Conservation (phyloP, 2,888 invertebrate species). For the Trichacis sp. region DNA sequence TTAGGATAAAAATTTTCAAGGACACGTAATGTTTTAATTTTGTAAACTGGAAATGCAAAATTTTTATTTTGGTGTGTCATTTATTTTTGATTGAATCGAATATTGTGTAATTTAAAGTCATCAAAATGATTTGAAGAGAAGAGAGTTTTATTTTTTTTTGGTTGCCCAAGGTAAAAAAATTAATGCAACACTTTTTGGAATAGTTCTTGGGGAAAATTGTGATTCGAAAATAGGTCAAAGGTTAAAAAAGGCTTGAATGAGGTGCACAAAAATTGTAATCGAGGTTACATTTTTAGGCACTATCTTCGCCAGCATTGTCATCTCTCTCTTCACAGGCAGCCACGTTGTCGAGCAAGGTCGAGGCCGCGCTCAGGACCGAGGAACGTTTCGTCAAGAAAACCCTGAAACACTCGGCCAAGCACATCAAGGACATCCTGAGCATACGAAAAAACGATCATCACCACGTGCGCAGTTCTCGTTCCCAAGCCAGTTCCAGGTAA, state of each 20-base stretch:
- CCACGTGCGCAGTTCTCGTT: constrained; percentile 47
- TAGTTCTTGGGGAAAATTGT: background rate
- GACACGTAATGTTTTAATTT: too few species aligned
- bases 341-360: constrained; percentile 68
- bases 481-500: constrained; percentile 35
- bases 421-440: constrained; percentile 60
- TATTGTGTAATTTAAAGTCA: too few species aligned
- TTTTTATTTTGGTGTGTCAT: too few species aligned
- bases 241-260: background rate
- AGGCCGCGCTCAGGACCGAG: constrained; percentile 71
- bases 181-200: too few species aligned
- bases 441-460: constrained; percentile 56
- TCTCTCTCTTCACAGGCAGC: constrained; percentile 65
- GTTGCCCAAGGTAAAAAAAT: too few species aligned
- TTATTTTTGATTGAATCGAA: too few species aligned
- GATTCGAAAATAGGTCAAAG: background rate
- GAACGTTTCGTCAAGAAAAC: constrained; percentile 74
- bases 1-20: background rate
- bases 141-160: too few species aligned
- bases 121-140: background rate
- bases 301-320: constrained; percentile 65
- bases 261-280: constrained; percentile 7
- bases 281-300: constrained; percentile 62
- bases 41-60: too few species aligned
- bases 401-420: constrained; percentile 73